These are phyloP conservation scores for Rhinolophus ferrumequinum DNA, from an alignment of 2,113 vertebrate species.

Conservation along the genomic window DNA sequence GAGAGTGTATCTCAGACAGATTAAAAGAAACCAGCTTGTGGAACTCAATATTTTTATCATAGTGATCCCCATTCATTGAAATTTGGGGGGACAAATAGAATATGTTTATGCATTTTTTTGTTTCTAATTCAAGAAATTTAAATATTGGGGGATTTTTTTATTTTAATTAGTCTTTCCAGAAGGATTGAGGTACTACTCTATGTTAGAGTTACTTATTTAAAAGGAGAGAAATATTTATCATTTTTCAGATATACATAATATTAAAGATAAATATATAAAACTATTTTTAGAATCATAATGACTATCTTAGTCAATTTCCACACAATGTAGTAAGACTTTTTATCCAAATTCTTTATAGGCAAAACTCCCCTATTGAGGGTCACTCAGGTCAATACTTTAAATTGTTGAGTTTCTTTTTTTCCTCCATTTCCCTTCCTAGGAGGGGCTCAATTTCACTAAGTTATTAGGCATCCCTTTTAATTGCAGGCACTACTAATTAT, in stretches of 20 bases:
- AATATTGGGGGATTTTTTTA: not conserved
- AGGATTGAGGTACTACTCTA: not conserved
- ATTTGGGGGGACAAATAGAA: not conserved
- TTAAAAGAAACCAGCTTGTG: constrained; percentile 25
- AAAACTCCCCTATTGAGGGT: not conserved
- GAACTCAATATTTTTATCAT: constrained; percentile 3
- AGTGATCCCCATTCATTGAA: not conserved
- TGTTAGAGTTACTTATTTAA: not conserved
- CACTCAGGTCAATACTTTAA: not conserved
- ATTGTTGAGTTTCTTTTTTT: not conserved
- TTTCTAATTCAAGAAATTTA: constrained; percentile 7
- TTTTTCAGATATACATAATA: not conserved
- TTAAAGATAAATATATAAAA: constrained; percentile 5
- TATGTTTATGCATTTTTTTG: not conserved
- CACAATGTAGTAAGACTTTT: not conserved
- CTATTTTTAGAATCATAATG: not conserved
- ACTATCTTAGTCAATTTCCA: not conserved
- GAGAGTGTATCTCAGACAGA: not conserved
- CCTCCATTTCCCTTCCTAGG: not conserved
- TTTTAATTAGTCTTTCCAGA: not conserved
- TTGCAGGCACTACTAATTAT: not conserved
- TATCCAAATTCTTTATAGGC: not conserved
- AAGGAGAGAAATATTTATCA: not conserved
- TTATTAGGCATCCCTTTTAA: not conserved
- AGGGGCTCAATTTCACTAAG: not conserved